phyloP scores from a whole-genome alignment of 2,797 vertebrate species.

The Pseudopleuronectes americanus region DNA sequence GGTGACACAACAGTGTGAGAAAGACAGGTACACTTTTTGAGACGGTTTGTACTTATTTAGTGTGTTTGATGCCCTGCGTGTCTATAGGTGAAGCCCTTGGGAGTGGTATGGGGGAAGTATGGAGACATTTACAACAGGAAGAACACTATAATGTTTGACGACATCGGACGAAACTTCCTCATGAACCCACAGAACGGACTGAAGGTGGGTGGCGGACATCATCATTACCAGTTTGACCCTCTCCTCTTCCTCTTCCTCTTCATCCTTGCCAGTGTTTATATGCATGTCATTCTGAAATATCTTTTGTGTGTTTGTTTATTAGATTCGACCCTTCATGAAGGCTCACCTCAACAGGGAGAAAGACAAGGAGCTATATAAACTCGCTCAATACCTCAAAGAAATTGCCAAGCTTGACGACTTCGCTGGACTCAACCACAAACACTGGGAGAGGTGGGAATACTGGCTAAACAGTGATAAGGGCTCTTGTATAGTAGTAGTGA shows the following conservation, averaged over 20 bases:
- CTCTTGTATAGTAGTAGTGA: not conserved
- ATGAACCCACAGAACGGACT: conserved; percentile 99
- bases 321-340: conserved; percentile 99
- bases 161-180: conserved; percentile 98
- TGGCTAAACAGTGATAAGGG: not conserved
- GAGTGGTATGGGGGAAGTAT: conserved; percentile 99
- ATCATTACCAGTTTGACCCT: not conserved
- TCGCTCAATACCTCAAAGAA: conserved; percentile 98
- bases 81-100: conserved; percentile 94
- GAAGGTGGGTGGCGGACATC: conserved; percentile 84
- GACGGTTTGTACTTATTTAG: not conserved
- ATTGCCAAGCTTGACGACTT: conserved; percentile 97
- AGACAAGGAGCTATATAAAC: conserved; percentile 96
- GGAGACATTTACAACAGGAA: conserved; percentile 95
- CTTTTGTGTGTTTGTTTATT: conserved; percentile 36
- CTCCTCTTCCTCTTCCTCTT: not conserved
- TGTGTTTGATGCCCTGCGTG: conserved; percentile 16
- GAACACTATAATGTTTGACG: conserved; percentile 99
- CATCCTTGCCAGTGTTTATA: not conserved
- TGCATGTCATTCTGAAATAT: not conserved
- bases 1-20: no score
- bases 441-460: conserved; percentile 93
- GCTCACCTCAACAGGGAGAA: conserved; percentile 98
- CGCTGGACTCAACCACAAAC: conserved; percentile 96
- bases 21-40: not conserved